Conservation (phyloP, 1,140 invertebrate species). For the Cydia fagiglandana region DNA sequence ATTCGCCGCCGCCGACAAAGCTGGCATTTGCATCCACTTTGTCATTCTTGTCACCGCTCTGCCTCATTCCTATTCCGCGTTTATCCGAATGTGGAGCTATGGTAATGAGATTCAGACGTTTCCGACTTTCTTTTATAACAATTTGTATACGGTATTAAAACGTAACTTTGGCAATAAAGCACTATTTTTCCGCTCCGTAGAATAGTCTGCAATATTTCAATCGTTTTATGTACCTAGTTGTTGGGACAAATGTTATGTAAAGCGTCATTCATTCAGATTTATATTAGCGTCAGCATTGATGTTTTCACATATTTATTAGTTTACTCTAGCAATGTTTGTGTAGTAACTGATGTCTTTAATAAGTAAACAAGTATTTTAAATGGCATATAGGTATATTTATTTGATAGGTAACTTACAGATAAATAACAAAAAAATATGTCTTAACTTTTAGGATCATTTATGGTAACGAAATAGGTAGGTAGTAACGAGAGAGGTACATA, state of each 20-base stretch:
- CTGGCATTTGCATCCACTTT: slow-evolving; percentile 73
- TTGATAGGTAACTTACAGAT: slow-evolving; percentile 31
- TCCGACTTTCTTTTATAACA: slow-evolving; percentile 57
- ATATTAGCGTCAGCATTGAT: not conserved
- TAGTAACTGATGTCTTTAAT: slow-evolving; percentile 37
- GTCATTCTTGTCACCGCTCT: slow-evolving; percentile 64
- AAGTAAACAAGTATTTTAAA: not conserved
- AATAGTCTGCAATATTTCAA: slow-evolving; percentile 11
- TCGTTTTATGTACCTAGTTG: not conserved
- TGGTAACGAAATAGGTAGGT: not conserved
- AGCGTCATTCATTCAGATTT: slow-evolving; percentile 1
- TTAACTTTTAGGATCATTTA: not conserved
- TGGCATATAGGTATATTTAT: slow-evolving; percentile 29
- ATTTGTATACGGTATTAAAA: slow-evolving; percentile 26
- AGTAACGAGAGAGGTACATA: no score
- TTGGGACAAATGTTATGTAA: not conserved
- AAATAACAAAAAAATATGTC: not conserved
- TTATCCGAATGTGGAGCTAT: slow-evolving; percentile 55
- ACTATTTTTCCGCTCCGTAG: slow-evolving; percentile 22
- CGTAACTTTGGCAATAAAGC: slow-evolving; percentile 19
- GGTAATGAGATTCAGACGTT: slow-evolving; percentile 60
- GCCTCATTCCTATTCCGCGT: slow-evolving; percentile 67
- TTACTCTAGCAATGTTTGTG: not conserved
- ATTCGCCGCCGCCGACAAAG: slow-evolving; percentile 53
- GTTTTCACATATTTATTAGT: not conserved